Conservation (phyloP, 1,140 invertebrate genomes). For the Drosophila dunni region DNA sequence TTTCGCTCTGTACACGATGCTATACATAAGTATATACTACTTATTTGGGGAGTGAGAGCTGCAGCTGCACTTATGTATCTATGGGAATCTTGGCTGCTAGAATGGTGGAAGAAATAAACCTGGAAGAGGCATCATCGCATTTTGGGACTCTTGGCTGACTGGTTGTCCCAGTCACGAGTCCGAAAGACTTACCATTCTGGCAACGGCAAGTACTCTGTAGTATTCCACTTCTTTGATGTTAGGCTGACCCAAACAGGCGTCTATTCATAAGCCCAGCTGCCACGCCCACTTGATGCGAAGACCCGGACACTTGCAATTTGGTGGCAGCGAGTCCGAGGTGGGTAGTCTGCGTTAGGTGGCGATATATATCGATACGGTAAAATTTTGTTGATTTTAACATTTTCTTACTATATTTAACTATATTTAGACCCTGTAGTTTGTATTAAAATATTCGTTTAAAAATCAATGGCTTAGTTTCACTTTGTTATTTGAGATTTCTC, state of each 20-base stretch:
- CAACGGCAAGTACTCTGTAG: slow-evolving; percentile 30
- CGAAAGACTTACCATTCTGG: slow-evolving; percentile 33
- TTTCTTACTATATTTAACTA: too few relatives aligned
- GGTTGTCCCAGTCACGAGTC: slow-evolving; percentile 76
- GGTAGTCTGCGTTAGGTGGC: not conserved
- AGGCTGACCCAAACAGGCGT: slow-evolving; percentile 50
- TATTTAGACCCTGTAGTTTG: too few relatives aligned
- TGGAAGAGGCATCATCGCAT: slow-evolving; percentile 30
- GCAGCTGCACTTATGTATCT: slow-evolving; percentile 22
- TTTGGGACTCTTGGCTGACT: slow-evolving; percentile 44
- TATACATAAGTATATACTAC: slow-evolving; percentile 41
- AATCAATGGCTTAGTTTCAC: too few relatives aligned
- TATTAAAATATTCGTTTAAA: too few relatives aligned
- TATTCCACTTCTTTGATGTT: slow-evolving; percentile 57
- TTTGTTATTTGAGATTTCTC: too few relatives aligned
- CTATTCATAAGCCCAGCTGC: slow-evolving; percentile 68
- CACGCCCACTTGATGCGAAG: not conserved
- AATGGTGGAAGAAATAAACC: slow-evolving; percentile 15
- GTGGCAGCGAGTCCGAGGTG: slow-evolving; percentile 44
- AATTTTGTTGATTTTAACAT: too few relatives aligned
- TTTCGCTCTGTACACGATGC: slow-evolving; percentile 58
- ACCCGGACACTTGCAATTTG: slow-evolving; percentile 67
- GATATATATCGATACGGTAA: too few relatives aligned
- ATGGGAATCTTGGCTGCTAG: slow-evolving; percentile 40
- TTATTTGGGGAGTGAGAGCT: slow-evolving; percentile 51